Percentiles rank a stretch among this genome's conserved stretches.
These are phyloP conservation scores for Echinops telfairi DNA, from an alignment of 2,113 vertebrate species.

Conservation along the genomic window DNA sequence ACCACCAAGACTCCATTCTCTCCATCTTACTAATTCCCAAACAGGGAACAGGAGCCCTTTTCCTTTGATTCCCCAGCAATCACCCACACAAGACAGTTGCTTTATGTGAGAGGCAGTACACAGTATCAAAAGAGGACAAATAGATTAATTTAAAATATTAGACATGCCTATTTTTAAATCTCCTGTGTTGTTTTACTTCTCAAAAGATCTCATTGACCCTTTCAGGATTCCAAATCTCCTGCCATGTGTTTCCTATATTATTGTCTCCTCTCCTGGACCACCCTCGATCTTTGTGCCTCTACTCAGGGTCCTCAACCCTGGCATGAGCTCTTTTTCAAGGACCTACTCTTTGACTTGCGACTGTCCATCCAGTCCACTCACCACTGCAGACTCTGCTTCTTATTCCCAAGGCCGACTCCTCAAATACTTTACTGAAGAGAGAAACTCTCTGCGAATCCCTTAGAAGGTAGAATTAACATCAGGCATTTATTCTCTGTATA, in stretches of 20 bases:
- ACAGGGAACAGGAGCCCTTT: neutral
- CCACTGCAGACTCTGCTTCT: neutral
- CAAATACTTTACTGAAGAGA: constrained; percentile 10
- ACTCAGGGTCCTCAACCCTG: neutral
- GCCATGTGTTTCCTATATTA: neutral
- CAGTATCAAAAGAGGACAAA: constrained; percentile 1
- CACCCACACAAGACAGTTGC: neutral
- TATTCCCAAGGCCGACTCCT: neutral
- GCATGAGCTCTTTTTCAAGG: neutral
- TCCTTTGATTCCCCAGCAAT: neutral
- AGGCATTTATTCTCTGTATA: neutral
- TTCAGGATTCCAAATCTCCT: neutral
- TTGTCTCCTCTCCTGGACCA: neutral
- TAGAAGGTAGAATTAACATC: constrained; percentile 50
- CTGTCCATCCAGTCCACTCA: neutral
- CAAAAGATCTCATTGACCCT: constrained; percentile 13
- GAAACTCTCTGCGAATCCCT: neutral
- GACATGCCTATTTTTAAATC: neutral
- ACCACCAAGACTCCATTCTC: neutral
- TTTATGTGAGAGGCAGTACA: neutral
- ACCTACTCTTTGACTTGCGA: neutral
- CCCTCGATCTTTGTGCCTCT: neutral
- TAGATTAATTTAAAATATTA: neutral
- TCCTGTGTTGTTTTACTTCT: constrained; percentile 18
- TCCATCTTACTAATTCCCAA: neutral